Percentiles rank a stretch among this genome's conserved stretches.
Conservation (phyloP, 2,113 vertebrate genomes). For the Plectropomus leopardus region DNA sequence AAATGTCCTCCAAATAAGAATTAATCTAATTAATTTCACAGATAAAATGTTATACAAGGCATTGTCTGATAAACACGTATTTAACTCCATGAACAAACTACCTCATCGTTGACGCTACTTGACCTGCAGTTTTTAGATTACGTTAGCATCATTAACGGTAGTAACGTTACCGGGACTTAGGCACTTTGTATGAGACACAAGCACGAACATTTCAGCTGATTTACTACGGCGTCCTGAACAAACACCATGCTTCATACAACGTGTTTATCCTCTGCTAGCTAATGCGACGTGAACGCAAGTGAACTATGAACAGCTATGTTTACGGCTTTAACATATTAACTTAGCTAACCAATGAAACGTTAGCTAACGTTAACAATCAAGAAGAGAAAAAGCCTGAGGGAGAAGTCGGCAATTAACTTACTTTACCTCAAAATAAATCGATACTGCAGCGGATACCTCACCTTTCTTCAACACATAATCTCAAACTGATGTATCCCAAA, state of each 20-base stretch:
- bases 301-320: neutral
- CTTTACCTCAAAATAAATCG: constrained; percentile 66
- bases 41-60: neutral
- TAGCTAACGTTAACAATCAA: constrained; percentile 66
- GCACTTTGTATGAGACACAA: neutral
- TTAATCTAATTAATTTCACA: neutral
- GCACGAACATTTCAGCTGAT: neutral
- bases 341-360: constrained; percentile 63
- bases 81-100: neutral
- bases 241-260: neutral
- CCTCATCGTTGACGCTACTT: neutral
- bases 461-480: constrained; percentile 47
- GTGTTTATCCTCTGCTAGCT: neutral
- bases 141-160: neutral
- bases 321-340: constrained; percentile 23
- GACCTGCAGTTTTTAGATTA: neutral
- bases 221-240: neutral
- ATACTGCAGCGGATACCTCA: neutral
- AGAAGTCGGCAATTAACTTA: constrained; percentile 71
- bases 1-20: no score
- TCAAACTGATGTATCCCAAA: neutral
- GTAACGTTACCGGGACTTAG: neutral
- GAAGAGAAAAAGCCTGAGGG: constrained; percentile 42
- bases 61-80: neutral
- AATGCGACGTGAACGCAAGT: neutral